Percentiles rank a stretch among this genome's conserved stretches.
These are phyloP conservation scores for Noctilio leporinus DNA, from an alignment of 2,113 vertebrate genomes.

Conservation along the genomic window DNA sequence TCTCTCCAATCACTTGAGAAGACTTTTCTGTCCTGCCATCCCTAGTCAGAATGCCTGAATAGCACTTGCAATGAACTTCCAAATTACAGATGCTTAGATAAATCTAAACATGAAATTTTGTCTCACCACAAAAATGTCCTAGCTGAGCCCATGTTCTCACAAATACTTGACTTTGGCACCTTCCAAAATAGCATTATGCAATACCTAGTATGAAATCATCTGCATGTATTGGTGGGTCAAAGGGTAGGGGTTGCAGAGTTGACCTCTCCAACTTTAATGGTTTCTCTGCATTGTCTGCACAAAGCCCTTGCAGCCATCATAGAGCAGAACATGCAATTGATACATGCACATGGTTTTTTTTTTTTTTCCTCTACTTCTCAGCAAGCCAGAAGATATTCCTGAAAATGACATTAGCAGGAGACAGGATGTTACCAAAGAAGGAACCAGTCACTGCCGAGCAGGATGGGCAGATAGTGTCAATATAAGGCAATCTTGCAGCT, in stretches of 20 bases:
- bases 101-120: slow-evolving; percentile 43
- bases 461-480: background rate
- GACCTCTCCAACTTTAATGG: background rate
- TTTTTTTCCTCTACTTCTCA: slow-evolving; percentile 32
- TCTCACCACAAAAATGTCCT: slow-evolving; percentile 46
- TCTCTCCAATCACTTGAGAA: background rate
- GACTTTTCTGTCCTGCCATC: background rate
- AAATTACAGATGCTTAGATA: slow-evolving; percentile 47
- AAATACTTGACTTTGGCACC: slow-evolving; percentile 49
- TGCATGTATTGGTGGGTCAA: background rate
- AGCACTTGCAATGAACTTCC: background rate
- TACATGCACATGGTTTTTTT: background rate
- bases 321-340: background rate
- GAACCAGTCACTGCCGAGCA: background rate
- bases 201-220: background rate
- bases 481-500: background rate
- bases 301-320: background rate
- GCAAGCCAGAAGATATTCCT: slow-evolving; percentile 27
- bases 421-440: slow-evolving; percentile 32
- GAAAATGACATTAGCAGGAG: slow-evolving; percentile 22
- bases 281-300: background rate
- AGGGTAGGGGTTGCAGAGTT: background rate
- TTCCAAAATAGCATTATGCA: slow-evolving; percentile 38
- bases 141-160: slow-evolving; percentile 31
- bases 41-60: background rate